phyloP scores from a whole-genome alignment of 1,140 invertebrate species.

The Atta colombica region DNA sequence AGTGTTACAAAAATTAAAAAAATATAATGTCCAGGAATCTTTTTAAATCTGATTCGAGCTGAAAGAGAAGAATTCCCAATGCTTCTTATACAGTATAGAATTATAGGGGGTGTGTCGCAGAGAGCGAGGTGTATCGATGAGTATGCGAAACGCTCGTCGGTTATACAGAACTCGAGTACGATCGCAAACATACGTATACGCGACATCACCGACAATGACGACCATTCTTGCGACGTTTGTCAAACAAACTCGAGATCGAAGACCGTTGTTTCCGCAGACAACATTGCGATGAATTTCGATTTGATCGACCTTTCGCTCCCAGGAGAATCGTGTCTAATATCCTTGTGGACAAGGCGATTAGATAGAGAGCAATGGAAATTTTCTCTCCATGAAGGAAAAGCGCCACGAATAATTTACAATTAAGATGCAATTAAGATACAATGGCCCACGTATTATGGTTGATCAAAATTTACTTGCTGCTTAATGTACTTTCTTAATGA shows the following conservation, averaged over 20 bases:
- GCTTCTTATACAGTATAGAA: background rate
- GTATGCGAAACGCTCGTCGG: background rate
- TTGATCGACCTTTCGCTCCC: constrained; percentile 35
- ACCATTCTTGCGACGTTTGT: constrained; percentile 61
- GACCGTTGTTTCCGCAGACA: constrained; percentile 32
- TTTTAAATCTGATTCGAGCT: background rate
- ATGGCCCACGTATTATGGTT: background rate
- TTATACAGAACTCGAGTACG: background rate
- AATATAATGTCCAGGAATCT: background rate
- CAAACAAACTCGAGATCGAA: constrained; percentile 69
- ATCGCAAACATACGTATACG: constrained; percentile 36
- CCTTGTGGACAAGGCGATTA: constrained; percentile 19
- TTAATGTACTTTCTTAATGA: background rate
- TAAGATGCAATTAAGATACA: constrained; percentile 1
- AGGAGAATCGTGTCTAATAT: background rate
- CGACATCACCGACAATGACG: constrained; percentile 41
- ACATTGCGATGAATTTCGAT: constrained; percentile 70
- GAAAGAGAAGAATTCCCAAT: constrained; percentile 20
- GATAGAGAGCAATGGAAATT: constrained; percentile 64
- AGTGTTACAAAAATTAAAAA: background rate
- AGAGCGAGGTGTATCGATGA: background rate
- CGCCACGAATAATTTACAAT: constrained; percentile 28
- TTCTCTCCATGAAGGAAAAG: constrained; percentile 11
- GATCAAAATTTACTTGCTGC: background rate
- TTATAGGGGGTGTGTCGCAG: constrained; percentile 9